phyloP scores from a whole-genome alignment of 2,113 vertebrate genomes.

The Numida meleagris region DNA sequence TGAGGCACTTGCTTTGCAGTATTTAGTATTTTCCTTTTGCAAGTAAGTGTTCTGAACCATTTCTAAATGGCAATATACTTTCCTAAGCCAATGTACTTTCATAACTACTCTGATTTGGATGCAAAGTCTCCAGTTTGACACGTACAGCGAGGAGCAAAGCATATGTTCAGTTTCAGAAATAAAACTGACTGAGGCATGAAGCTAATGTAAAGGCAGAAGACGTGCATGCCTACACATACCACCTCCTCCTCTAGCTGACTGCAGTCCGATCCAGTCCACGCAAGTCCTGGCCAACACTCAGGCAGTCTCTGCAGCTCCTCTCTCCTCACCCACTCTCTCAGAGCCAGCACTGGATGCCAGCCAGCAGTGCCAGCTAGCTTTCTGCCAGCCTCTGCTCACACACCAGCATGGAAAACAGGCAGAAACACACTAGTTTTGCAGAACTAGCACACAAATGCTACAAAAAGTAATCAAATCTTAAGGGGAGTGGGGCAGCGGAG shows the following conservation, averaged over 20 bases:
- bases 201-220: slow-evolving; percentile 10
- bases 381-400: slow-evolving; percentile 23
- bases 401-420: not conserved
- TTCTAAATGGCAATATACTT: not conserved
- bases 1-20: not conserved
- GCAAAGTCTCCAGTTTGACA: not conserved
- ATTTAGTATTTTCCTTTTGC: not conserved
- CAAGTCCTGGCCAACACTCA: not conserved
- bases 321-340: not conserved
- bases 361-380: not conserved
- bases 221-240: not conserved
- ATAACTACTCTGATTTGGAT: not conserved
- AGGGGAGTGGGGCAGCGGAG: rapidly evolving
- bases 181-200: slow-evolving; percentile 24
- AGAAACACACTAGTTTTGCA: not conserved
- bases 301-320: not conserved
- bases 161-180: slow-evolving; percentile 60
- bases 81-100: not conserved
- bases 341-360: not conserved
- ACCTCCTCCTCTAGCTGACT: slow-evolving; percentile 15
- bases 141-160: not conserved
- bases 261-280: not conserved
- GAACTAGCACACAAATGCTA: not conserved
- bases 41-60: not conserved
- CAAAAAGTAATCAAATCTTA: not conserved